Percentiles rank a stretch among this genome's conserved stretches.
Evolutionary conservation across 2,888 invertebrate genomes (phyloP).

Genomic region (Aspidiotus destructor): DNA sequence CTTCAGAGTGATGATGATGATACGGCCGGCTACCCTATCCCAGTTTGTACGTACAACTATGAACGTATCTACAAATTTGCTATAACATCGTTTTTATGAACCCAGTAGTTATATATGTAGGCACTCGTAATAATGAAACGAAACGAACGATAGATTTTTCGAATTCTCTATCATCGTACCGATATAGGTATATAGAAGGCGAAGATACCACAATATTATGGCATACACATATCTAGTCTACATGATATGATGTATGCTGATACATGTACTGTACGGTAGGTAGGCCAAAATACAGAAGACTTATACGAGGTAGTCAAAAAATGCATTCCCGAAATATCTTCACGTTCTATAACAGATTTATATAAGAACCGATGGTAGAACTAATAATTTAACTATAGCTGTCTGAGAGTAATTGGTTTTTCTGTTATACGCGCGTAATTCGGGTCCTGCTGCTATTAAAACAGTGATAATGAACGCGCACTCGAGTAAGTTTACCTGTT

Average conservation of each 20-base stretch:
- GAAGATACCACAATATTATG: too few relatives aligned
- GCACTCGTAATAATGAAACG: too few relatives aligned
- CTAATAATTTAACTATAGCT: conserved; percentile 33
- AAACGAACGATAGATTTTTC: too few relatives aligned
- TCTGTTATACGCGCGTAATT: conserved; percentile 30
- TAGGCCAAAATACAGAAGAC: too few relatives aligned
- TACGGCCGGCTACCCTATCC: too few relatives aligned
- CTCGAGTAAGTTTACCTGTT: conserved; percentile 28
- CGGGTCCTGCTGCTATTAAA: conserved; percentile 29
- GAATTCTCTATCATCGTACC: too few relatives aligned
- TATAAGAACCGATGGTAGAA: conserved; percentile 27
- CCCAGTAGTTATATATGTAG: too few relatives aligned
- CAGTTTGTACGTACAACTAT: too few relatives aligned
- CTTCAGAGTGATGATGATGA: too few relatives aligned
- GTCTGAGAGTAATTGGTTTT: conserved; percentile 33
- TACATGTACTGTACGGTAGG: not conserved
- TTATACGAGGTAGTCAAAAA: conserved; percentile 9
- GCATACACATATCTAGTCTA: conserved; percentile 3
- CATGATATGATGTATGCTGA: not conserved
- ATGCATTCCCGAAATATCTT: conserved; percentile 28
- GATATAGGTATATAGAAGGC: too few relatives aligned
- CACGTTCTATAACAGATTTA: conserved; percentile 15
- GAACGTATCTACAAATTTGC: too few relatives aligned
- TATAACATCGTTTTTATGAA: too few relatives aligned
- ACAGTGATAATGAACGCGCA: conserved; percentile 31